These are phyloP conservation scores for Antennarius striatus DNA, from an alignment of 2,113 vertebrate genomes.

Conservation along the genomic window DNA sequence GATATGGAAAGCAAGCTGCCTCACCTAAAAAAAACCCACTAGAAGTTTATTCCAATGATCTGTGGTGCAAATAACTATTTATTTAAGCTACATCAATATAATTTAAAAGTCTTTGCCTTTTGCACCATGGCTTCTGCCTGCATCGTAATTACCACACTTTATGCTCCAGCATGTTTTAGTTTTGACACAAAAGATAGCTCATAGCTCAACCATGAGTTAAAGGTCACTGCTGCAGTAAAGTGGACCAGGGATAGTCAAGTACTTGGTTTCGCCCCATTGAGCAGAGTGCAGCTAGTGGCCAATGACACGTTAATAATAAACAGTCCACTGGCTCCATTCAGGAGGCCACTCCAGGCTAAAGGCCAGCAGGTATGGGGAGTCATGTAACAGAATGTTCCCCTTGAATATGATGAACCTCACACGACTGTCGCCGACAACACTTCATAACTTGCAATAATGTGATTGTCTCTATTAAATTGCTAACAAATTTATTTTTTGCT, in stretches of 20 bases:
- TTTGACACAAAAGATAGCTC: constrained; percentile 41
- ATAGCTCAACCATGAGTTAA: constrained; percentile 54
- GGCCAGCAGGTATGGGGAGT: constrained; percentile 25
- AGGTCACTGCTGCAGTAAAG: constrained; percentile 71
- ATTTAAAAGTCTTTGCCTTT: no score
- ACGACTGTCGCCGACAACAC: background rate
- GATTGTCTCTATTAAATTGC: no score
- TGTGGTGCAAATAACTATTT: no score
- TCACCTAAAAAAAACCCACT: no score
- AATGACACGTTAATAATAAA: constrained; percentile 76
- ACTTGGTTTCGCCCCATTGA: constrained; percentile 62
- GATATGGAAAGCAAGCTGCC: no score
- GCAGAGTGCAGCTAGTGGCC: constrained; percentile 46
- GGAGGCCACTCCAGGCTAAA: constrained; percentile 28
- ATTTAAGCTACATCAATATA: no score
- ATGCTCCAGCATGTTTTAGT: background rate
- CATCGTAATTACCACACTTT: no score
- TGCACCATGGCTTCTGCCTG: no score
- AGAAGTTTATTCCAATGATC: no score
- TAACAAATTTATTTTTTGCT: no score
- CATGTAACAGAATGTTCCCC: constrained; percentile 31
- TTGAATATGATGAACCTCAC: constrained; percentile 12
- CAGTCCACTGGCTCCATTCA: constrained; percentile 59
- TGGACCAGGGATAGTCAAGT: constrained; percentile 37
- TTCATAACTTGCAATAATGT: no score